A percentile compares a stretch with the other conserved stretches of the same genome.
Evolutionary conservation across 2,797 vertebrate species (phyloP).

Genomic region (Danio albolineatus): DNA sequence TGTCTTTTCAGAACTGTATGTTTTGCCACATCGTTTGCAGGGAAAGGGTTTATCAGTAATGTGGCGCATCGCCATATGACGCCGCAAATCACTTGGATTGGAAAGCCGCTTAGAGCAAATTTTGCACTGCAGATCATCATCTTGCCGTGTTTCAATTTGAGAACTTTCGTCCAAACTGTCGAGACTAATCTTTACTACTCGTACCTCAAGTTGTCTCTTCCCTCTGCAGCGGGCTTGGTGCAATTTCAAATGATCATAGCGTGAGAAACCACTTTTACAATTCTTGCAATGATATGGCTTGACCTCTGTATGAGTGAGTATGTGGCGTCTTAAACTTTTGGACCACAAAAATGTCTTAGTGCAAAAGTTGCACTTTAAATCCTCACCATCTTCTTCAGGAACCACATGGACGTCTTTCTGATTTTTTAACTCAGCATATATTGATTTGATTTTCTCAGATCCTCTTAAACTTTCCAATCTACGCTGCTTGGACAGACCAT

Average conservation of each 20-base stretch:
- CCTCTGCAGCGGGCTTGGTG: constrained; percentile 78
- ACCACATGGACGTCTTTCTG: constrained; percentile 36
- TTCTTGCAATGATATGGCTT: constrained; percentile 83
- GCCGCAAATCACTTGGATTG: constrained; percentile 66
- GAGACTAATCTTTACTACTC: constrained; percentile 77
- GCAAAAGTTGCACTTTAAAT: constrained; percentile 82
- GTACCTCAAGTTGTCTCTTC: constrained; percentile 72
- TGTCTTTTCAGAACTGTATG: constrained; percentile 69
- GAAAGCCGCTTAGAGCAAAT: constrained; percentile 73
- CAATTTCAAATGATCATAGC: constrained; percentile 80
- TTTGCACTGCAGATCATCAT: constrained; percentile 66
- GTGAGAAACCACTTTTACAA: constrained; percentile 81
- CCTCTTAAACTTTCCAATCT: constrained; percentile 47
- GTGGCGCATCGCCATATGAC: constrained; percentile 77
- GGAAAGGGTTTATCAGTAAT: constrained; percentile 68
- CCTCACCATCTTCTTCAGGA: constrained; percentile 42
- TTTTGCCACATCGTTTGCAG: constrained; percentile 71
- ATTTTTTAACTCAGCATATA: constrained; percentile 25
- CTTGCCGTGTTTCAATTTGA: constrained; percentile 61
- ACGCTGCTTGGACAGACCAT: constrained; percentile 52
- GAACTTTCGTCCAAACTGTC: constrained; percentile 72
- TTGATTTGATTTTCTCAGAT: constrained; percentile 33
- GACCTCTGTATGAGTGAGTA: constrained; percentile 83
- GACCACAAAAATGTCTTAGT: constrained; percentile 79
- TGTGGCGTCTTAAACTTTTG: constrained; percentile 76